A percentile compares a stretch with the other conserved stretches of the same genome.
Conservation (phyloP, 1,140 invertebrate genomes). For the Drosophila bipectinata region DNA sequence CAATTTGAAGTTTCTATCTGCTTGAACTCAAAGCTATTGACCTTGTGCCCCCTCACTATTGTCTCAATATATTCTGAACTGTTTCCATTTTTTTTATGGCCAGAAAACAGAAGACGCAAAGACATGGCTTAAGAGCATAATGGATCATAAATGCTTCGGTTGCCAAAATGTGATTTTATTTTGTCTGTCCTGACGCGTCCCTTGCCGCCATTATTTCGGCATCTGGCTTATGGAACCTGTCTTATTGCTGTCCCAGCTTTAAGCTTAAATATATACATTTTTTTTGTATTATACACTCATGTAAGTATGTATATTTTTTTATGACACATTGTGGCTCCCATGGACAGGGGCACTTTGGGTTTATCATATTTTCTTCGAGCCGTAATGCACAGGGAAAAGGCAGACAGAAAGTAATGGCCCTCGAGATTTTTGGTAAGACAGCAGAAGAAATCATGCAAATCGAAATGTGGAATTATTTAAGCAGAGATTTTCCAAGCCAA, state of each 20-base stretch:
- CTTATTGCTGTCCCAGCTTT: conserved; percentile 27
- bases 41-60: conserved; percentile 22
- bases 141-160: conserved; percentile 73
- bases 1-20: background rate
- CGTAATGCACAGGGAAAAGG: conserved; percentile 7
- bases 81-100: conserved; percentile 54
- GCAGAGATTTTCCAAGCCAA: conserved; percentile 4
- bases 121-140: conserved; percentile 69
- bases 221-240: conserved; percentile 49
- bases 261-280: background rate
- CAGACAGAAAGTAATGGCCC: background rate
- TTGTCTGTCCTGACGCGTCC: conserved; percentile 49
- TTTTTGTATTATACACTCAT: background rate
- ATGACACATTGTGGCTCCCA: conserved; percentile 29
- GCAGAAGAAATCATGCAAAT: conserved; percentile 24
- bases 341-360: conserved; percentile 25
- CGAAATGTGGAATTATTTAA: conserved; percentile 34
- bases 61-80: conserved; percentile 27
- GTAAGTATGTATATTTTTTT: conserved; percentile 39
- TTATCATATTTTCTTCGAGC: conserved; percentile 25
- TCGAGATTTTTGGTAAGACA: conserved; percentile 9
- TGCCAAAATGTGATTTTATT: conserved; percentile 73
- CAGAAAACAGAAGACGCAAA: conserved; percentile 47
- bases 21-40: conserved; percentile 14
- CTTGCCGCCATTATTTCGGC: conserved; percentile 11